Conservation (phyloP, 2,113 vertebrate species). For the Nicator chloris region DNA sequence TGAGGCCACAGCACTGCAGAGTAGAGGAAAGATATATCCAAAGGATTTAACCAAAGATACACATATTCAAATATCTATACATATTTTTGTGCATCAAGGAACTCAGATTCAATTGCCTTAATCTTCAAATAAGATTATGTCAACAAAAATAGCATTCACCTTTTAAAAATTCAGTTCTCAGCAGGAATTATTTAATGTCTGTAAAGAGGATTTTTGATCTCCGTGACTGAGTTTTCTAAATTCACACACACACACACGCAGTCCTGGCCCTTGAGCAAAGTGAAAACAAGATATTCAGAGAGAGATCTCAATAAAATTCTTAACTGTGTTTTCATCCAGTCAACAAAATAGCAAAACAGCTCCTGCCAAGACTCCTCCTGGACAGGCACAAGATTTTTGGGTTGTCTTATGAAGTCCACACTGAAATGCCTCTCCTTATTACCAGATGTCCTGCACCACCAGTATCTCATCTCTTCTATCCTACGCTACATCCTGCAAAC, state of each 20-base stretch:
- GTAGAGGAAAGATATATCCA: neutral
- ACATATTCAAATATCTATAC: neutral
- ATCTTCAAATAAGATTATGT: neutral
- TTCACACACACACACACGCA: neutral
- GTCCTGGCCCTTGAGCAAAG: neutral
- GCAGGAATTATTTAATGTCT: neutral
- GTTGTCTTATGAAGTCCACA: neutral
- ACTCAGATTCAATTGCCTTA: neutral
- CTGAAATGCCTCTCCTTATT: neutral
- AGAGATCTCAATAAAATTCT: neutral
- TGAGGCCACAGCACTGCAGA: neutral
- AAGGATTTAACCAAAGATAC: neutral
- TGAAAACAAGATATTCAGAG: neutral
- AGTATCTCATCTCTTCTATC: neutral
- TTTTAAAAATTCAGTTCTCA: neutral
- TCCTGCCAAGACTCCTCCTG: neutral
- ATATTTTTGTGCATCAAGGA: neutral
- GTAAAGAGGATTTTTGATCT: neutral
- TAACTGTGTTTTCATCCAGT: neutral
- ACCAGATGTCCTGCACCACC: neutral
- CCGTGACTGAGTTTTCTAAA: neutral
- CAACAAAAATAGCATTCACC: neutral
- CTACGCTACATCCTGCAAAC: neutral
- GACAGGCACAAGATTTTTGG: rapidly evolving
- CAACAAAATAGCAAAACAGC: neutral